Conservation (phyloP, 2,797 vertebrate genomes). For the Acanthiza pusilla region DNA sequence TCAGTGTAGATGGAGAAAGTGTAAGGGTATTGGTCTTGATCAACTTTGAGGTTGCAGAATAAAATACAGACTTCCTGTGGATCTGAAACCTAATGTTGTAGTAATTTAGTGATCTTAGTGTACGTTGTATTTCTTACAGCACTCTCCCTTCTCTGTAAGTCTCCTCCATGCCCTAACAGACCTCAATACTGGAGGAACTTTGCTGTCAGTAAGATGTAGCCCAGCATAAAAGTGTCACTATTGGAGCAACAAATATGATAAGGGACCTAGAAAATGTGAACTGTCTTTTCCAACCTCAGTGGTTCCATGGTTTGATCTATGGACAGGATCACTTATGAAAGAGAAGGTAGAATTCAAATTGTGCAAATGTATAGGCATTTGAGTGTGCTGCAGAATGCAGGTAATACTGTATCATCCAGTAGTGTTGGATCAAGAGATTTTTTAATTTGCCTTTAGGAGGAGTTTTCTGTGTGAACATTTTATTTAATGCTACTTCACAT, state of each 20-base stretch:
- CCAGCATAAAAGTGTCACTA: neutral
- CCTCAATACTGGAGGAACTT: neutral
- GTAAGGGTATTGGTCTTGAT: neutral
- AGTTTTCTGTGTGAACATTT: neutral
- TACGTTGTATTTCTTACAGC: neutral
- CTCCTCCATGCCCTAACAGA: rapidly evolving
- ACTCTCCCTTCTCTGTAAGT: neutral
- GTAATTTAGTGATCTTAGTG: neutral
- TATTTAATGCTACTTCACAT: neutral
- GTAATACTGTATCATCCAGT: neutral
- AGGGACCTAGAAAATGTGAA: neutral
- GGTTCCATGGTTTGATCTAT: neutral
- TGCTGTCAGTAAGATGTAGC: neutral
- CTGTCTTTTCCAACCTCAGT: neutral
- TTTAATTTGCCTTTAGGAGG: neutral
- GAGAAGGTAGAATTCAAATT: neutral
- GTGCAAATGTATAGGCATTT: neutral
- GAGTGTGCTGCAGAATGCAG: neutral
- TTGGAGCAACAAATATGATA: neutral
- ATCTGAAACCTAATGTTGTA: neutral
- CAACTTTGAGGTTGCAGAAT: neutral
- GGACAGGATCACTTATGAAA: rapidly evolving
- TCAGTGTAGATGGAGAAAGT: neutral
- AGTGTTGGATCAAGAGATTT: neutral
- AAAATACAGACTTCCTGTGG: neutral